phyloP scores from a whole-genome alignment of 1,140 invertebrate genomes.

The Cotesia glomerata region DNA sequence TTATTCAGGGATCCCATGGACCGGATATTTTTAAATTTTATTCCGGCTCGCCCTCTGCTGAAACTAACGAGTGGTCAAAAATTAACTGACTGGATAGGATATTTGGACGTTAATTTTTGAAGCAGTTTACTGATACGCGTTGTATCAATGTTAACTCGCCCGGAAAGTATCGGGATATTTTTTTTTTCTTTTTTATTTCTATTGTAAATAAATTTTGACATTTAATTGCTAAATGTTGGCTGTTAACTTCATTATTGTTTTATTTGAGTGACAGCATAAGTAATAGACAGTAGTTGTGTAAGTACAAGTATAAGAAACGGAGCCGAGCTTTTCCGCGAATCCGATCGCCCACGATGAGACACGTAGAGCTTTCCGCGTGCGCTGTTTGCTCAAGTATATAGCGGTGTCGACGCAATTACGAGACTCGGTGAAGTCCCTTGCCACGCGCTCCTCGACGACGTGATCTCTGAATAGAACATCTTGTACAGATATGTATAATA shows the following conservation, averaged over 20 bases:
- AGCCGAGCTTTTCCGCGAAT: not conserved
- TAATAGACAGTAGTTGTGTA: too few relatives aligned
- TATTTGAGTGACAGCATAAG: not conserved
- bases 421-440: not conserved
- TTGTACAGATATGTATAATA: not conserved
- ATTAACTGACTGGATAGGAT: conserved; percentile 2
- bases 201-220: too few relatives aligned
- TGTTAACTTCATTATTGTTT: not conserved
- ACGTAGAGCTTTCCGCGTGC: not conserved
- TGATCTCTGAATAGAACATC: conserved; percentile 22
- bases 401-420: not conserved
- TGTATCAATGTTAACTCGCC: not conserved
- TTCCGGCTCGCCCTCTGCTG: not conserved
- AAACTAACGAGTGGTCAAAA: conserved; percentile 9
- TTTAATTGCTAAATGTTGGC: too few relatives aligned
- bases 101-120: not conserved
- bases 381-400: not conserved
- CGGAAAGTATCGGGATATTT: not conserved
- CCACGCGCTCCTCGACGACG: not conserved
- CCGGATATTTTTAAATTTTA: conserved; percentile 13
- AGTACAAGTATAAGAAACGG: not conserved
- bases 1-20: conserved; percentile 7
- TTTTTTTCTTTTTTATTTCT: too few relatives aligned
- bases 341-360: not conserved
- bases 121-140: not conserved